Evolutionary conservation across 2,113 vertebrate species (phyloP).

Genomic region (Corapipo altera): DNA sequence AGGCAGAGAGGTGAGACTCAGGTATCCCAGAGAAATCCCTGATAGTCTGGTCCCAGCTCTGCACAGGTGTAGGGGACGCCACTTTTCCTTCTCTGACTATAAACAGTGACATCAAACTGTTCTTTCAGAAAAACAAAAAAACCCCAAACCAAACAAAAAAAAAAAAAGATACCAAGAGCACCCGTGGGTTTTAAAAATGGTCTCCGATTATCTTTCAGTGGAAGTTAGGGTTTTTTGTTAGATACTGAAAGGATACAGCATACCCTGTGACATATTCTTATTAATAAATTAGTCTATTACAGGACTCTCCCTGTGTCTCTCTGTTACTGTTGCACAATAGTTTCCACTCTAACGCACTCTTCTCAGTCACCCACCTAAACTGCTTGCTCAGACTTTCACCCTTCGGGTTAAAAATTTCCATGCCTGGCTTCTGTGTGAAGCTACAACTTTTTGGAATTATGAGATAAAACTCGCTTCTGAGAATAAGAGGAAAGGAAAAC

Average conservation of each 20-base stretch:
- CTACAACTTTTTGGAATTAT: slow-evolving; percentile 4
- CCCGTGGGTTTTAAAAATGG: neutral
- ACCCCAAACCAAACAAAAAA: no score
- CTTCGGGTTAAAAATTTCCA: slow-evolving; percentile 32
- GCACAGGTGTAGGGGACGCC: neutral
- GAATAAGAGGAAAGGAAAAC: neutral
- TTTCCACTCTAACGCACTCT: slow-evolving; percentile 43
- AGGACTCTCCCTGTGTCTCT: neutral
- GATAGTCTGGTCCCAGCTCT: neutral
- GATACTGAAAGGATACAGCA: neutral
- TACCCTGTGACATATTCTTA: neutral
- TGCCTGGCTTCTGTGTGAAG: neutral
- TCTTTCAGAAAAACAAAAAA: neutral
- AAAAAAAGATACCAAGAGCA: neutral
- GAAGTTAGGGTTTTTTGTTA: neutral
- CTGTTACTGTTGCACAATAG: neutral
- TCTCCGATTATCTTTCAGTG: neutral
- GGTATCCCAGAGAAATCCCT: neutral
- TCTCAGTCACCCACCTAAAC: neutral
- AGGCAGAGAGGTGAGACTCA: neutral
- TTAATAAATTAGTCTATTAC: neutral
- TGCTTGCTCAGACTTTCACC: neutral
- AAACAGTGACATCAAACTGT: neutral
- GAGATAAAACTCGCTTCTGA: neutral
- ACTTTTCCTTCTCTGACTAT: neutral